Conservation (phyloP, 2,113 vertebrate genomes). For the Pangasianodon gigas region DNA sequence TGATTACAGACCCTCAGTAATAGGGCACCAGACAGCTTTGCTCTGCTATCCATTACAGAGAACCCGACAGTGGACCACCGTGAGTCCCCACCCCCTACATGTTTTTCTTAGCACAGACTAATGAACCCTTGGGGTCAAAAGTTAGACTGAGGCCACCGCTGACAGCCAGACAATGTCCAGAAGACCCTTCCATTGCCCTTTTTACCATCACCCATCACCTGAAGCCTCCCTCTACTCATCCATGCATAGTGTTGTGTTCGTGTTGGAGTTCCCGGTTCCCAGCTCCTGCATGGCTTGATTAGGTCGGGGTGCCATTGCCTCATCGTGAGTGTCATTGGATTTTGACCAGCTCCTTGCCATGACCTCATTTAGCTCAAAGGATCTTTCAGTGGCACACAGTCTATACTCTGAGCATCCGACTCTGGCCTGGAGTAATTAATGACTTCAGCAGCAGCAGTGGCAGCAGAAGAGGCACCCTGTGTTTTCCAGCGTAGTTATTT, state of each 20-base stretch:
- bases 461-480: conserved; percentile 19
- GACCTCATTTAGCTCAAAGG: conserved; percentile 46
- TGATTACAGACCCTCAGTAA: conserved; percentile 48
- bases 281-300: conserved; percentile 23
- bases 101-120: conserved; percentile 43
- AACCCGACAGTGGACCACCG: conserved; percentile 44
- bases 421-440: conserved; percentile 54
- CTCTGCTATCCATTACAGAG: conserved; percentile 51
- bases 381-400: conserved; percentile 27
- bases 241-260: conserved; percentile 10
- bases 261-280: neutral
- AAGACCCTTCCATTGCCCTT: conserved; percentile 28
- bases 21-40: conserved; percentile 33
- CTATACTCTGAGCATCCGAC: conserved; percentile 34
- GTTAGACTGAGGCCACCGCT: conserved; percentile 46
- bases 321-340: conserved; percentile 25
- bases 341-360: conserved; percentile 26
- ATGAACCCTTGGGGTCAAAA: conserved; percentile 52
- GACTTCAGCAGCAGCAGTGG: conserved; percentile 43
- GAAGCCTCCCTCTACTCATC: neutral
- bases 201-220: conserved; percentile 43
- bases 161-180: conserved; percentile 56
- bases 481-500: conserved; percentile 48
- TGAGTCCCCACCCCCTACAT: conserved; percentile 37
- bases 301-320: conserved; percentile 20